These are phyloP conservation scores for Carassius gibelio DNA, from an alignment of 2,113 vertebrate species.

Conservation along the genomic window DNA sequence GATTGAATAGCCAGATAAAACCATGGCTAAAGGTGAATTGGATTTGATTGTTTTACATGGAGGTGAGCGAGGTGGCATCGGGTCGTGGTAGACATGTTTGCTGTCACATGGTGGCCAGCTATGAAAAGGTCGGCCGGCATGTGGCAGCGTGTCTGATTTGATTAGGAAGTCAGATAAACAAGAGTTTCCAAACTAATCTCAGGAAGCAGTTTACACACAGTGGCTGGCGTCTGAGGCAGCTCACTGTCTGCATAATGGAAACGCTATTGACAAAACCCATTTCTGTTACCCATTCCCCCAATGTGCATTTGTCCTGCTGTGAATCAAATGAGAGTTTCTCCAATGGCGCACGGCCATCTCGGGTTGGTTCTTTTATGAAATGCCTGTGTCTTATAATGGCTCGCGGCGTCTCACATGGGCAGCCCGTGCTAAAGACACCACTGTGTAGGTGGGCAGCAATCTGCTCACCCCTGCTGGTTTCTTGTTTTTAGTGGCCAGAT, in stretches of 20 bases:
- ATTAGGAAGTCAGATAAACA: slow-evolving; percentile 68
- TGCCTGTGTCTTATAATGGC: slow-evolving; percentile 1
- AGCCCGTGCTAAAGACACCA: neutral
- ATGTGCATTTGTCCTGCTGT: slow-evolving; percentile 21
- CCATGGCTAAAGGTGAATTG: slow-evolving; percentile 44
- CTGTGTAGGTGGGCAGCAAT: slow-evolving; percentile 34
- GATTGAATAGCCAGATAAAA: neutral
- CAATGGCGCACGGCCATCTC: neutral
- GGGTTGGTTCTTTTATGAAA: neutral
- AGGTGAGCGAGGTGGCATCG: neutral
- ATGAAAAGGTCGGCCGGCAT: slow-evolving; percentile 31
- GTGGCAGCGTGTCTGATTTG: slow-evolving; percentile 67
- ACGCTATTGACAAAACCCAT: slow-evolving; percentile 24
- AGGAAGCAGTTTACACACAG: slow-evolving; percentile 56
- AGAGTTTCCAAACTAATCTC: slow-evolving; percentile 66
- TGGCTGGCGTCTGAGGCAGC: slow-evolving; percentile 31
- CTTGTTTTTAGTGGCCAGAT: slow-evolving; percentile 44
- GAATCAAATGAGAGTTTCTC: slow-evolving; percentile 21
- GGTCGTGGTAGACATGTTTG: neutral
- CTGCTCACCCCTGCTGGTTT: slow-evolving; percentile 47
- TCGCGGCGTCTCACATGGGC: neutral
- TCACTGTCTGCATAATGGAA: slow-evolving; percentile 23
- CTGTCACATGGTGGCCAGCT: neutral
- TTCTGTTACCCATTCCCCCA: slow-evolving; percentile 21
- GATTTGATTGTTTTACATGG: neutral